These are phyloP conservation scores for Xiphophorus hellerii DNA, from an alignment of 2,113 vertebrate species.

Conservation along the genomic window DNA sequence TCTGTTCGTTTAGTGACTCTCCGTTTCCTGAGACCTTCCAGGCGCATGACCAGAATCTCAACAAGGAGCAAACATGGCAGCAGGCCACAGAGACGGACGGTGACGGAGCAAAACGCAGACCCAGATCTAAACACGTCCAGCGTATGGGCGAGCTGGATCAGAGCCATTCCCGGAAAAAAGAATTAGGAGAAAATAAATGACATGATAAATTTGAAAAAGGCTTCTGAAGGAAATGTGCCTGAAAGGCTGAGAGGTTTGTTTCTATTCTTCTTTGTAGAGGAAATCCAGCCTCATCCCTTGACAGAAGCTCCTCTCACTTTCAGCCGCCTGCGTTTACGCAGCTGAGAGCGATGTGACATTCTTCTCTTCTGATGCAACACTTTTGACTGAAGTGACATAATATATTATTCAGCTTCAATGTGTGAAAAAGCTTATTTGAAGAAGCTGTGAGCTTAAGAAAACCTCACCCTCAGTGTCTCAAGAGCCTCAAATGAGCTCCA, in stretches of 20 bases:
- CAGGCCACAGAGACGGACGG: neutral
- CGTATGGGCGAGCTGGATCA: neutral
- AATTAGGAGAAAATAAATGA: neutral
- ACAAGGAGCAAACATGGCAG: slow-evolving; percentile 34
- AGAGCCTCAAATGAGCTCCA: slow-evolving; percentile 27
- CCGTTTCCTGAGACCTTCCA: slow-evolving; percentile 39
- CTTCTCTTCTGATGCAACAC: slow-evolving; percentile 1
- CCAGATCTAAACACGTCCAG: slow-evolving; percentile 1
- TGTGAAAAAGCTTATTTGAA: slow-evolving; percentile 23
- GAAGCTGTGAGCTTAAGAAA: slow-evolving; percentile 14
- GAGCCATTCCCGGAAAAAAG: neutral
- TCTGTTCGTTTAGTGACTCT: slow-evolving; percentile 55
- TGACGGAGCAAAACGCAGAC: slow-evolving; percentile 13
- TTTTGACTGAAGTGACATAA: slow-evolving; percentile 4
- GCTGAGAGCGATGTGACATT: neutral
- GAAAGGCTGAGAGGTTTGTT: neutral
- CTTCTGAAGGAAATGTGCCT: neutral
- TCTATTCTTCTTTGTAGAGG: neutral
- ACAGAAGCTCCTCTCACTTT: slow-evolving; percentile 5
- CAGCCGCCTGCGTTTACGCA: neutral
- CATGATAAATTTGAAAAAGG: neutral
- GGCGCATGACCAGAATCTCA: slow-evolving; percentile 60
- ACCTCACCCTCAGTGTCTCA: slow-evolving; percentile 10
- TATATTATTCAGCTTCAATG: slow-evolving; percentile 19
- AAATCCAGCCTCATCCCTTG: neutral